These are phyloP conservation scores for Virgularia gustaviana DNA, from an alignment of 92 coral and sea anemone species.

Conservation along the genomic window DNA sequence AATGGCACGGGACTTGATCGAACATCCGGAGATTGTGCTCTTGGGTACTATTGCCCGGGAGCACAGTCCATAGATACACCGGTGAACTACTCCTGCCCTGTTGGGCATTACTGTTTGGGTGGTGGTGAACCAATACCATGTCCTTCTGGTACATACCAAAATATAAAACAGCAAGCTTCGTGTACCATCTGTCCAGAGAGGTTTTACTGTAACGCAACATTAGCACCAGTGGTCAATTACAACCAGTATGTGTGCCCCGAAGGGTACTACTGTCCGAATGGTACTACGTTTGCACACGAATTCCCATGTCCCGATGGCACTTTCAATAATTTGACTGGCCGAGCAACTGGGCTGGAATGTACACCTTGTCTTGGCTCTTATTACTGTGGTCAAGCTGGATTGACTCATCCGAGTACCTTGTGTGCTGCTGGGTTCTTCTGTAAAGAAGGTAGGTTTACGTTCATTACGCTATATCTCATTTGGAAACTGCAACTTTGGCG, in stretches of 20 bases:
- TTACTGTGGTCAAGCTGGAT: slow-evolving; percentile 89
- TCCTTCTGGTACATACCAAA: slow-evolving; percentile 81
- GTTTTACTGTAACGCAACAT: slow-evolving; percentile 89
- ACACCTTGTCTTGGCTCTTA: slow-evolving; percentile 70
- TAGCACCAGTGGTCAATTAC: slow-evolving; percentile 70
- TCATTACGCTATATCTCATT: background rate
- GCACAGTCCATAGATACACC: slow-evolving; percentile 80
- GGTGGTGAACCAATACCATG: slow-evolving; percentile 66
- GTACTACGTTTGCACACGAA: slow-evolving; percentile 76
- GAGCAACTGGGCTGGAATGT: slow-evolving; percentile 77
- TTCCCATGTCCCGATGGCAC: slow-evolving; percentile 86
- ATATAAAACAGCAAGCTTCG: slow-evolving; percentile 53
- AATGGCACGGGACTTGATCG: slow-evolving; percentile 73
- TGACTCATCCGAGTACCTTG: slow-evolving; percentile 65
- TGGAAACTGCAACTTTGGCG: background rate
- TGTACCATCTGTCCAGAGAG: slow-evolving; percentile 77
- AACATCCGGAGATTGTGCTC: slow-evolving; percentile 75
- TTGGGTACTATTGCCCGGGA: slow-evolving; percentile 89
- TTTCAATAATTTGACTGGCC: slow-evolving; percentile 76
- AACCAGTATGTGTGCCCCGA: slow-evolving; percentile 63
- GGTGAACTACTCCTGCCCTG: slow-evolving; percentile 65
- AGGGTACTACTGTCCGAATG: slow-evolving; percentile 81
- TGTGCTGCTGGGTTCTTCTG: slow-evolving; percentile 87
- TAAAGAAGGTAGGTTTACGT: slow-evolving; percentile 65
- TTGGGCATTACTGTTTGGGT: slow-evolving; percentile 70